These are phyloP conservation scores for Hystrix cristata DNA, from an alignment of 2,113 vertebrate genomes.

Conservation along the genomic window DNA sequence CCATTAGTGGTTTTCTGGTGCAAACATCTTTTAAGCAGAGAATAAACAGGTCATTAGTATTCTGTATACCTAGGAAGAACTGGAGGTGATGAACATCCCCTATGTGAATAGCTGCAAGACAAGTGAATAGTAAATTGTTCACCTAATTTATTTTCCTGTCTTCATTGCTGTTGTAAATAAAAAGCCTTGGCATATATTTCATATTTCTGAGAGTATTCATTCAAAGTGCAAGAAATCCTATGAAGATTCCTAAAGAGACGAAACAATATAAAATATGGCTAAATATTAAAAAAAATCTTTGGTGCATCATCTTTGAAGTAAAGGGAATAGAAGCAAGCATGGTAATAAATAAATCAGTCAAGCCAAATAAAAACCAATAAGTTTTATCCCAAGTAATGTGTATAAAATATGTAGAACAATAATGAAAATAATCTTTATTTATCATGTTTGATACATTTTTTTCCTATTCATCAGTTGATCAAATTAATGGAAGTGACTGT, in stretches of 20 bases:
- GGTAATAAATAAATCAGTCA: constrained; percentile 11
- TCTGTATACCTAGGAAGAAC: neutral
- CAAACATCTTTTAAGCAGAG: neutral
- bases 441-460: neutral
- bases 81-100: rapidly evolving
- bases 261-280: neutral
- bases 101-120: neutral
- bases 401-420: constrained; percentile 24
- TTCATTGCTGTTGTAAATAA: neutral
- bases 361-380: neutral
- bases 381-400: constrained; percentile 19
- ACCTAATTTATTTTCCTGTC: neutral
- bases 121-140: neutral
- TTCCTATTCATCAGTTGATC: neutral
- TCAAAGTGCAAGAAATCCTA: neutral
- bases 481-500: constrained; percentile 9
- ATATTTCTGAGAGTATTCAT: neutral
- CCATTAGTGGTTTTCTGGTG: neutral
- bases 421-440: constrained; percentile 19
- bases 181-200: neutral
- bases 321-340: neutral
- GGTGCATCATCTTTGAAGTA: constrained; percentile 25
- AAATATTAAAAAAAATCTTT: constrained; percentile 7
- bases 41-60: neutral
- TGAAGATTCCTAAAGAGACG: neutral